A percentile compares a stretch with the other conserved stretches of the same genome.
Evolutionary conservation across 23 tunicate species (phyloP).

Genomic region (Halocynthia aurantium): DNA sequence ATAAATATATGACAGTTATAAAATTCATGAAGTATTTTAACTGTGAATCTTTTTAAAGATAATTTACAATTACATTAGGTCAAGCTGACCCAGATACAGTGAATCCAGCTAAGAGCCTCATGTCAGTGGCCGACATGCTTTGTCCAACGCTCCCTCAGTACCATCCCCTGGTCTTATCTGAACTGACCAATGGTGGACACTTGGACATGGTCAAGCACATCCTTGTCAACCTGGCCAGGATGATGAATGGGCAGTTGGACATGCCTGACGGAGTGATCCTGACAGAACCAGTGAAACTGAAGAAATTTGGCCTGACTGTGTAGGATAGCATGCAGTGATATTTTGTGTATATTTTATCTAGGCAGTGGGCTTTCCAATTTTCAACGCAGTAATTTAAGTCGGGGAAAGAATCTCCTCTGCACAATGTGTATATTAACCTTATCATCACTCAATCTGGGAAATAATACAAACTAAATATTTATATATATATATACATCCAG

Average conservation of each 20-base stretch:
- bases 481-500: too few species aligned
- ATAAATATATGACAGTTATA: too few species aligned
- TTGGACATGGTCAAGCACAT: constrained; percentile 62
- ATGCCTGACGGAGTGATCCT: constrained; percentile 34
- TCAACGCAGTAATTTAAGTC: too few species aligned
- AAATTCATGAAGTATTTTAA: too few species aligned
- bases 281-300: constrained; percentile 29
- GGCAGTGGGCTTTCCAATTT: too few species aligned
- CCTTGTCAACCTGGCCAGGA: constrained; percentile 60
- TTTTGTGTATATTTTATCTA: too few species aligned
- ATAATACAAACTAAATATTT: too few species aligned
- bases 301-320: constrained; percentile 31
- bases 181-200: constrained; percentile 84
- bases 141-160: constrained; percentile 78
- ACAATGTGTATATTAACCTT: too few species aligned
- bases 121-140: constrained; percentile 45
- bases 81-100: not conserved
- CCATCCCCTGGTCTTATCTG: constrained; percentile 75
- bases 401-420: too few species aligned
- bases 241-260: constrained; percentile 59
- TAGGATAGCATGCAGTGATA: not conserved
- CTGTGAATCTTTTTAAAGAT: too few species aligned
- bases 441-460: too few species aligned
- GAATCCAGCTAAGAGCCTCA: not conserved
- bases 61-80: too few species aligned